Conservation (phyloP, 2,797 vertebrate genomes). For the Phataginus tricuspis region DNA sequence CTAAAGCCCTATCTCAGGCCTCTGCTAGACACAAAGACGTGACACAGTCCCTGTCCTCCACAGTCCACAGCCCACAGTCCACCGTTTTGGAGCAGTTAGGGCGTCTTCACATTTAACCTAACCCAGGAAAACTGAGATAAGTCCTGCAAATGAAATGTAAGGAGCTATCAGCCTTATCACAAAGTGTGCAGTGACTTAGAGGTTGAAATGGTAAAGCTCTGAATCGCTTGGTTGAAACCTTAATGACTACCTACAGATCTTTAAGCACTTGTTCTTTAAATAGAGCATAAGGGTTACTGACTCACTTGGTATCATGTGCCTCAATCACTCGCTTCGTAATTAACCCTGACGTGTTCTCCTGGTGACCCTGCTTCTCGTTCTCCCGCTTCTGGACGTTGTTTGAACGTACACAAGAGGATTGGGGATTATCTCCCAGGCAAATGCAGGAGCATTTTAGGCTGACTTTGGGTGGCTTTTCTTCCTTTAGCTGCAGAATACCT, state of each 20-base stretch:
- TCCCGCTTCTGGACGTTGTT: background rate
- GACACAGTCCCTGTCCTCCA: background rate
- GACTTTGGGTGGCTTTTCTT: background rate
- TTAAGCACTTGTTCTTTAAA: slow-evolving; percentile 4
- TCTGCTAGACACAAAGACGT: background rate
- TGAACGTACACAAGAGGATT: background rate
- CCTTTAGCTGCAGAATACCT: background rate
- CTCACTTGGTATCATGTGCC: background rate
- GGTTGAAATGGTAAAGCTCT: background rate
- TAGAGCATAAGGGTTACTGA: background rate
- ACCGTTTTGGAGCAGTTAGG: background rate
- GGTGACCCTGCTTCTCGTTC: background rate
- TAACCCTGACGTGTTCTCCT: background rate
- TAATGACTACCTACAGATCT: background rate
- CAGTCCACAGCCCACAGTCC: background rate
- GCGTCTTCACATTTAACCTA: background rate
- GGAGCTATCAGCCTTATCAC: background rate
- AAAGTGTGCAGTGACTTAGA: background rate
- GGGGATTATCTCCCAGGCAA: background rate
- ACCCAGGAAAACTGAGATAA: background rate
- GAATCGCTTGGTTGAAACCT: background rate
- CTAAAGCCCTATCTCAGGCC: background rate
- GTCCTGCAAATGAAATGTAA: background rate
- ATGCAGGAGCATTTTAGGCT: background rate
- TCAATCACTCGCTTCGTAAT: background rate